Evolutionary conservation across 2,888 invertebrate genomes (phyloP).

Genomic region (Pandemis corylana): DNA sequence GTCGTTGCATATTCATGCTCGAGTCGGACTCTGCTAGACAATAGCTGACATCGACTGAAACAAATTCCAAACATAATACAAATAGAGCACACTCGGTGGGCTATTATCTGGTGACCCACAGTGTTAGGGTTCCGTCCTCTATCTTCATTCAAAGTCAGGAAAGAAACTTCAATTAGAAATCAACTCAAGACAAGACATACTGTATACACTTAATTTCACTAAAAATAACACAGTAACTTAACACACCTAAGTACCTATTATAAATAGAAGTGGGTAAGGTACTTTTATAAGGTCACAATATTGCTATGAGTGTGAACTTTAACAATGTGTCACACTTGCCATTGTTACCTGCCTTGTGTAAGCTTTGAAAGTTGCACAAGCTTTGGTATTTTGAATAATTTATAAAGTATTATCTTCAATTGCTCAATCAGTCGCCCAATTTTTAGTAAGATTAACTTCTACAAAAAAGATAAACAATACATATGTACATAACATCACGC

Average conservation of each 20-base stretch:
- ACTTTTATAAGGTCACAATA: conserved; percentile 1
- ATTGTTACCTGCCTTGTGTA: conserved; percentile 15
- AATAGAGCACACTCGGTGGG: conserved; percentile 40
- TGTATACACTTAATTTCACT: not conserved
- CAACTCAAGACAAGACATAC: not conserved
- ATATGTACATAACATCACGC: too few species aligned
- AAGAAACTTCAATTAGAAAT: not conserved
- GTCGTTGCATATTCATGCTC: conserved; percentile 68
- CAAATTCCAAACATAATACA: conserved; percentile 63
- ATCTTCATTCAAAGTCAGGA: not conserved
- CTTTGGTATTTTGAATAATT: conserved; percentile 14
- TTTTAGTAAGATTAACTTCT: not conserved
- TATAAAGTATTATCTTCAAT: not conserved
- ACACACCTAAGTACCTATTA: not conserved
- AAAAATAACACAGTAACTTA: not conserved
- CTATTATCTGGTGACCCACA: conserved; percentile 18
- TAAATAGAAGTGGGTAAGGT: not conserved
- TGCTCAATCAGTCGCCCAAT: not conserved
- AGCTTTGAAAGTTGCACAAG: conserved; percentile 20
- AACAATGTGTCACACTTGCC: conserved; percentile 14
- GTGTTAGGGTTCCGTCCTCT: not conserved
- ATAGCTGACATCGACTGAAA: conserved; percentile 58
- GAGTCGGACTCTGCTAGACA: conserved; percentile 49
- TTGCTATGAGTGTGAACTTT: conserved; percentile 23
- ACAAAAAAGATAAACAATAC: too few species aligned